These are phyloP conservation scores for Heterodera carotae DNA, from an alignment of 1,140 invertebrate genomes.

Conservation along the genomic window DNA sequence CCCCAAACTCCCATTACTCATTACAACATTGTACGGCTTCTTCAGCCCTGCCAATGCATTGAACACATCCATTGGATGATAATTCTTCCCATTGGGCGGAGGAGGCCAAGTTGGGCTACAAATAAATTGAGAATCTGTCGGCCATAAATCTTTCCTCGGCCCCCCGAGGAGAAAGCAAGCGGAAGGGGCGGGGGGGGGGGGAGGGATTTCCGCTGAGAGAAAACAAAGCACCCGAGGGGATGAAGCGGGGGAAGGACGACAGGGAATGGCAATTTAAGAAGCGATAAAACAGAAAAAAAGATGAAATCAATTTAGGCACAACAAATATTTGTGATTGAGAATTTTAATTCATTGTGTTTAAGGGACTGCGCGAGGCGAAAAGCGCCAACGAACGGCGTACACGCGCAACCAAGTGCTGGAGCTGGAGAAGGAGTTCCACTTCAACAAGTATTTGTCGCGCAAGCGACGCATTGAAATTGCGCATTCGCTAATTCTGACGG, in stretches of 20 bases:
- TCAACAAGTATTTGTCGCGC: slow-evolving; percentile 77
- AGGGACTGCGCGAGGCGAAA: slow-evolving; percentile 66
- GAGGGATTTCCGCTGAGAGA: not conserved
- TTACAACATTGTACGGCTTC: not conserved
- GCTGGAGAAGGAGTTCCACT: slow-evolving; percentile 94
- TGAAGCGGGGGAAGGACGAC: not conserved
- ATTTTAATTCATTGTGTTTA: slow-evolving; percentile 27
- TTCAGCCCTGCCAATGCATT: not conserved
- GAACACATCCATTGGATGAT: not conserved
- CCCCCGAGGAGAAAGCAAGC: no score
- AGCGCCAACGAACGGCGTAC: slow-evolving; percentile 89
- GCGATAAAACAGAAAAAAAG: not conserved
- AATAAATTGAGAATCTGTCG: slow-evolving; percentile 21
- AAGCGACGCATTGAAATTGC: slow-evolving; percentile 83
- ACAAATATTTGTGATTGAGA: no score
- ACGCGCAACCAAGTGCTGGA: slow-evolving; percentile 93
- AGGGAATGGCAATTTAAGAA: not conserved
- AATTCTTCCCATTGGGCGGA: slow-evolving; percentile 9
- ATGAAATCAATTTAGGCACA: slow-evolving; percentile 9
- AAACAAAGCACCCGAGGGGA: slow-evolving; percentile 6
- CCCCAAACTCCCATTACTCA: no score
- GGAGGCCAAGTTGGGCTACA: slow-evolving; percentile 8
- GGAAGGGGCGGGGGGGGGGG: not conserved
- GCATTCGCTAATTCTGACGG: slow-evolving; percentile 81
- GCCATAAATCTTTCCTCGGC: slow-evolving; percentile 1